Conservation (phyloP, 2,113 vertebrate species). For the Protobothrops mucrosquamatus region DNA sequence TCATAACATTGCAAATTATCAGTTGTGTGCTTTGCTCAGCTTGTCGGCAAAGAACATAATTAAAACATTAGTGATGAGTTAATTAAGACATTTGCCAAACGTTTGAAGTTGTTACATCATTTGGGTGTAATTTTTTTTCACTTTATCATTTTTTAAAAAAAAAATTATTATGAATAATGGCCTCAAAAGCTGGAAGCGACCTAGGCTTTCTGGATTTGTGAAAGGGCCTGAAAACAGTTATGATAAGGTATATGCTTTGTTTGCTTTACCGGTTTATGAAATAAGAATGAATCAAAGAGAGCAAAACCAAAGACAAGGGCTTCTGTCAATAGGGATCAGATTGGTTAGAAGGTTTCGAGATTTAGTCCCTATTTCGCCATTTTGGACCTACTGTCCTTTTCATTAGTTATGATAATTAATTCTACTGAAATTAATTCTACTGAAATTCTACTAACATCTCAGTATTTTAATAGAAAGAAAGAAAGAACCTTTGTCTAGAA, state of each 20-base stretch:
- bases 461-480: not conserved
- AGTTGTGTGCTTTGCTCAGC: not conserved
- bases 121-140: no score
- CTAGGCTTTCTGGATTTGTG: not conserved
- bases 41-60: conserved; percentile 3
- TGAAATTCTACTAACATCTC: not conserved
- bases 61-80: not conserved
- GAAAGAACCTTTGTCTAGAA: not conserved
- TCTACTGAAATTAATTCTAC: not conserved
- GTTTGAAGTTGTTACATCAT: not conserved
- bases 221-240: not conserved
- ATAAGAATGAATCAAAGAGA: not conserved
- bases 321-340: not conserved
- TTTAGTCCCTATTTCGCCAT: not conserved
- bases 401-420: not conserved
- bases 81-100: conserved; percentile 17
- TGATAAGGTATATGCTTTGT: not conserved
- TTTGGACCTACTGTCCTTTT: not conserved
- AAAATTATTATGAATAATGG: not conserved
- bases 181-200: not conserved
- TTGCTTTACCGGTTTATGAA: not conserved
- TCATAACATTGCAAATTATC: conserved; percentile 6
- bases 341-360: not conserved
- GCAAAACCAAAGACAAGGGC: not conserved
- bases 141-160: not conserved